Evolutionary conservation across 2,113 vertebrate species (phyloP).

Genomic region (Pavo muticus): DNA sequence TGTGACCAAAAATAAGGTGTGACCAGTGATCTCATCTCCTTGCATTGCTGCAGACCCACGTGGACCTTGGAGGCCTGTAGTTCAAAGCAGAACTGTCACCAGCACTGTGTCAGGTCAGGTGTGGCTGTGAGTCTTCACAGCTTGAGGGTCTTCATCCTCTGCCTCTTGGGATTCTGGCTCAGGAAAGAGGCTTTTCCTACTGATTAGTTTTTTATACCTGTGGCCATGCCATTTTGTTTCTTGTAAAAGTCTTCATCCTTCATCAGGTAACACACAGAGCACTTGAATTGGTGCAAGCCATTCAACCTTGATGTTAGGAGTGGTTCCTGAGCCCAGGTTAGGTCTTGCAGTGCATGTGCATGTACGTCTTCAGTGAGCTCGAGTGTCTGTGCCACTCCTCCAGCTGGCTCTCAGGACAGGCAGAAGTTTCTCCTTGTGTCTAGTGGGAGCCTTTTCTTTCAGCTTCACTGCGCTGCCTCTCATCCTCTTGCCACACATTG

Average conservation of each 20-base stretch:
- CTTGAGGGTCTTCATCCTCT: not conserved
- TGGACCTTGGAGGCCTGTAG: not conserved
- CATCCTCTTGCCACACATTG: not conserved
- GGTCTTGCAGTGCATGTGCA: not conserved
- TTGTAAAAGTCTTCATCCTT: not conserved
- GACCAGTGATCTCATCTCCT: not conserved
- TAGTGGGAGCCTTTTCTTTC: not conserved
- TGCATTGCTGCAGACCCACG: not conserved
- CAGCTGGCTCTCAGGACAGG: accelerated
- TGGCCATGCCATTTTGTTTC: not conserved
- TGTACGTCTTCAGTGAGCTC: accelerated
- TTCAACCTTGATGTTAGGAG: not conserved
- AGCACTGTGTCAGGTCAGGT: accelerated
- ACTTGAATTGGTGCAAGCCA: not conserved
- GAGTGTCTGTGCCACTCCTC: not conserved
- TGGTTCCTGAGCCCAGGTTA: not conserved
- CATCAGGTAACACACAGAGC: not conserved
- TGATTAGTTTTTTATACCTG: not conserved
- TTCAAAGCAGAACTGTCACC: not conserved
- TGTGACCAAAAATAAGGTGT: not conserved
- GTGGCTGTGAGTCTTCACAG: not conserved
- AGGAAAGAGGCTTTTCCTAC: not conserved
- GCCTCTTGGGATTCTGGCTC: not conserved
- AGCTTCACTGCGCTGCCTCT: not conserved
- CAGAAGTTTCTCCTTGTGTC: not conserved